These are phyloP conservation scores for Cephonodes hylas DNA, from an alignment of 2,888 invertebrate species.

Conservation along the genomic window DNA sequence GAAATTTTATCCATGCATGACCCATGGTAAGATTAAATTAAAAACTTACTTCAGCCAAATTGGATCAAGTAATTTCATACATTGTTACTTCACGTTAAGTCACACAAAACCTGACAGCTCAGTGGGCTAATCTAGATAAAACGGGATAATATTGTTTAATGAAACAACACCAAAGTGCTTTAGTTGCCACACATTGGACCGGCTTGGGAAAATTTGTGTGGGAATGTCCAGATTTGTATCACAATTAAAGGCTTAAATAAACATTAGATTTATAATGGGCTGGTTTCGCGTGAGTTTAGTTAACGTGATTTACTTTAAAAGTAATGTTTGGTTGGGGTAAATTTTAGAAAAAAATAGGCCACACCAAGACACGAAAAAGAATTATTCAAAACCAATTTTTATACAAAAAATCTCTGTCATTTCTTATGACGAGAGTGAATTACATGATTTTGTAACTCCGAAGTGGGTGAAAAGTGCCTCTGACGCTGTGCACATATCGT, in stretches of 20 bases:
- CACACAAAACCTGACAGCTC: neutral
- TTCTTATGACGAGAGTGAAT: neutral
- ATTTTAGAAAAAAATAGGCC: no score
- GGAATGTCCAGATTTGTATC: neutral
- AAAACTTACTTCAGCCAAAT: no score
- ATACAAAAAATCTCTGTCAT: no score
- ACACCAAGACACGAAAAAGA: no score
- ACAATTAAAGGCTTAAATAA: neutral
- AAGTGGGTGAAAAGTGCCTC: neutral
- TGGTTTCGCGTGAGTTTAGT: no score
- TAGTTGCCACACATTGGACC: neutral
- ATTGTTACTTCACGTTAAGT: neutral
- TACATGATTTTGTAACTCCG: neutral
- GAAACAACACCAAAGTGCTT: neutral
- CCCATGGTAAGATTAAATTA: no score
- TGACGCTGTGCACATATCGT: neutral
- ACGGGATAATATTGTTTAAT: neutral
- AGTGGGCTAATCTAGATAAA: neutral
- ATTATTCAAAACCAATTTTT: no score
- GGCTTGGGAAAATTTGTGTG: slow-evolving; percentile 1
- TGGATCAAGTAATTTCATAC: neutral
- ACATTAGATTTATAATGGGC: neutral
- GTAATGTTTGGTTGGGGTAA: no score
- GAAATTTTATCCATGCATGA: no score
- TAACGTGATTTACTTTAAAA: no score